A percentile compares a stretch with the other conserved stretches of the same genome.
These are phyloP conservation scores for Drosophila lowei DNA, from an alignment of 1,140 invertebrate genomes.

Conservation along the genomic window DNA sequence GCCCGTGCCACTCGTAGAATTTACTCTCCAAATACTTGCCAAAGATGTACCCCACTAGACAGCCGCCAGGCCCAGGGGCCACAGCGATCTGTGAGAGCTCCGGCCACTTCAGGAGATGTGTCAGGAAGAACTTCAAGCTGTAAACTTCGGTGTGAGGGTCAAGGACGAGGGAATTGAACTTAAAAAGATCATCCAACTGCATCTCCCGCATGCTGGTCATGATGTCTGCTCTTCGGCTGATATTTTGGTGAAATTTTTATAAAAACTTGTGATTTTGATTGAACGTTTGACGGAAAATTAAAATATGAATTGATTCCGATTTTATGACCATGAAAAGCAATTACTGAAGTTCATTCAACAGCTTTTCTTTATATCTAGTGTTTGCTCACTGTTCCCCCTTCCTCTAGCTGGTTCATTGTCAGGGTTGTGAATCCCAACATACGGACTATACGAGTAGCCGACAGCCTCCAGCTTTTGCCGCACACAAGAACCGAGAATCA, in stretches of 20 bases:
- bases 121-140: conserved; percentile 46
- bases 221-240: no score
- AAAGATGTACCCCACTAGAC: conserved; percentile 50
- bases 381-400: no score
- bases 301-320: background rate
- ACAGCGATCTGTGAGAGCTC: conserved; percentile 31
- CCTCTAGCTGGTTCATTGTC: background rate
- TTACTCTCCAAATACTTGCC: conserved; percentile 19
- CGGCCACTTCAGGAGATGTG: conserved; percentile 46
- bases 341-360: no score
- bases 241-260: no score
- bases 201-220: conserved; percentile 56
- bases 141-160: conserved; percentile 60
- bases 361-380: no score
- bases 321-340: background rate
- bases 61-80: conserved; percentile 31
- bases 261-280: background rate
- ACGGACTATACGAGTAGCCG: conserved; percentile 7
- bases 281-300: background rate
- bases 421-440: background rate
- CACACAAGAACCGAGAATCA: conserved; percentile 33
- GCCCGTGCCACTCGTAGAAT: conserved; percentile 19
- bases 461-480: conserved; percentile 24
- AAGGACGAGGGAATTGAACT: conserved; percentile 59
- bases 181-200: conserved; percentile 58